Conservation (phyloP, 2,113 vertebrate species). For the Esox niger region DNA sequence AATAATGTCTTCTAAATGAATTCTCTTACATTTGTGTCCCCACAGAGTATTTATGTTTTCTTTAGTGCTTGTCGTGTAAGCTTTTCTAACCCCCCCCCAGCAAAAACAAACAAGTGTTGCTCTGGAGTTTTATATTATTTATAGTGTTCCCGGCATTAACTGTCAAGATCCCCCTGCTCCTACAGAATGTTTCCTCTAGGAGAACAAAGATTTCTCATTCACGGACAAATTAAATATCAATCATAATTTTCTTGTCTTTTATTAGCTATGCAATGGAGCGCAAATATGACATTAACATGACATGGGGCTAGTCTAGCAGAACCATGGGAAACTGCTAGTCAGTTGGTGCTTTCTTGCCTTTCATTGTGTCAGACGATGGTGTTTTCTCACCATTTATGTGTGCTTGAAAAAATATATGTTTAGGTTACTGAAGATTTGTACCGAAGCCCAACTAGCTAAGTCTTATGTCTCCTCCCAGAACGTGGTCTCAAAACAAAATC, state of each 20-base stretch:
- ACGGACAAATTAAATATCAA: conserved; percentile 63
- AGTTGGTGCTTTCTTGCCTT: conserved; percentile 11
- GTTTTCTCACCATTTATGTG: not conserved
- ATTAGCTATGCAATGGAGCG: conserved; percentile 50
- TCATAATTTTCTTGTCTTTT: conserved; percentile 53
- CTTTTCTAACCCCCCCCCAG: conserved; percentile 38
- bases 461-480: too few relatives aligned
- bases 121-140: conserved; percentile 66
- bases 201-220: conserved; percentile 55
- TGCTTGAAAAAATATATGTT: conserved; percentile 14
- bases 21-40: conserved; percentile 50
- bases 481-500: not conserved
- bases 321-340: conserved; percentile 18
- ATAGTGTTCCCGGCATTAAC: conserved; percentile 50
- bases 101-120: conserved; percentile 61
- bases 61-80: conserved; percentile 44
- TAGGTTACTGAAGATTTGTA: too few relatives aligned
- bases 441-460: too few relatives aligned
- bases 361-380: conserved; percentile 34
- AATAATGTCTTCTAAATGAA: conserved; percentile 43
- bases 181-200: conserved; percentile 42
- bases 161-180: conserved; percentile 4
- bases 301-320: conserved; percentile 32
- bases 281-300: conserved; percentile 39
- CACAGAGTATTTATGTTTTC: conserved; percentile 45